Base-by-base conservation (phyloP, 1,140 invertebrate species). In the Brachionus plicatilis region DNA sequence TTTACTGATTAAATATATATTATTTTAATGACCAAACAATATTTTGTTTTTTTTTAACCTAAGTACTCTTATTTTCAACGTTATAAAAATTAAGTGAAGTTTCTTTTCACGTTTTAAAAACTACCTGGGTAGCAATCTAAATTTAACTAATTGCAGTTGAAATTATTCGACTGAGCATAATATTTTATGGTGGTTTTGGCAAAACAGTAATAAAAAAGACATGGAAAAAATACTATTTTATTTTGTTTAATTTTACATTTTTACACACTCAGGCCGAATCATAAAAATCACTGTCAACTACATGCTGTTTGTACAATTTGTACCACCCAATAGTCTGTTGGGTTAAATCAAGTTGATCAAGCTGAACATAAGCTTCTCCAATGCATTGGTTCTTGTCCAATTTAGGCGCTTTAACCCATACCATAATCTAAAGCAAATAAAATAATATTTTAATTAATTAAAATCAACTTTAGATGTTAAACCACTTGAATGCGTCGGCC, bases 361-460 rank as follows among this genome's bases (percentile, higher is more conserved):
- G 91, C 80, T 93, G 92, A 85, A 96, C 92, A 89, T 95, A 94
- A 0, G 93, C 94, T 27, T 95, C 94, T 12, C 95, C 95, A 41
- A 96, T 89, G 1, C 94, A 94, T 83, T 94, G 92, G 88, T 95
- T 96, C 89, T 95, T 94, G 87, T 95, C 89, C 84, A 91, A 88
- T 3, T 94, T 94, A 85, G 93, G 93, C 86, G 94, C 93, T 85
- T 93, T 92, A 86, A 95, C 94, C 95, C 95, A 96, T 20, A 96
- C 91, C 93, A 95, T 95, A 29, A 90, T 87, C 89, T 90, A 84
- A n/a, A 87, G 20, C 6, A 45, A n/a, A 11, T 0, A 24, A 43
- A 50, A 60, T 9, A 50, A 60, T n/a, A 20, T 37, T 56, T 78
- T n/a, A 66, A 12, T 33, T 53, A 85, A 75, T 7, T 17, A 45